Base-by-base conservation (phyloP, 37 sponge, comb jelly and placozoan species). In the Crambe crambe region DNA sequence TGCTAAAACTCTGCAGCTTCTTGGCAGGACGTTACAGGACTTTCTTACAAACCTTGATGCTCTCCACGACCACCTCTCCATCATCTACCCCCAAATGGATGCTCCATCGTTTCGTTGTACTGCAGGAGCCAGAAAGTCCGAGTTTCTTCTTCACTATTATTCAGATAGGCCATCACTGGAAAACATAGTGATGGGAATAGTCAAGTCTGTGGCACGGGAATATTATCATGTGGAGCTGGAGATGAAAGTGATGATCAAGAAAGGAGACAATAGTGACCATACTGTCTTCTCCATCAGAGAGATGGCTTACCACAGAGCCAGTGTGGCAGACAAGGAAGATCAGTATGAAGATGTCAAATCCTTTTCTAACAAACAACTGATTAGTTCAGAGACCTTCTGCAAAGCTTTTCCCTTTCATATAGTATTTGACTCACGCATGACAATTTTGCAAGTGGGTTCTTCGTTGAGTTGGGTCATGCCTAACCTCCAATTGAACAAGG, bases 101-200 rank as follows among this genome's bases (percentile, higher is more conserved):
- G 94, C 96, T 9, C 96, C 96, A 21, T 92, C 94, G 30, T 95
- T 95, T 59, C 79, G 94, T 51, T 95, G 96, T 81, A 83, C 84
- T 2, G 88, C 85, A 34, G 84, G 79, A 21, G 30, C 66, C 27
- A 62, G 71, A 63, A 82, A 78, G 18, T 51, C 75, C 1, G 89
- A 83, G 35, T 77, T 95, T 35, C 70, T 75, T 22, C 85, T 95
- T 3, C 94, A 93, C 60, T 95, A 95, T 74, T 89, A 95, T 70
- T 92, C 93, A 0, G 80, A 77, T 1, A 37, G 96, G 42, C 62
- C 34, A 27, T 87, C 87, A 2, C 80, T 95, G 70, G 87, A 89
- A 81, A 36, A 44, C 22, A 86, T 95, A 12, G 96, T 95, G 9
- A 82, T 83, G 47, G 96, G 96, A 36, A 89, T 95, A 34, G 90